Evolutionary conservation across 2,888 invertebrate species (phyloP).

Genomic region (Peribatodes rhomboidaria): DNA sequence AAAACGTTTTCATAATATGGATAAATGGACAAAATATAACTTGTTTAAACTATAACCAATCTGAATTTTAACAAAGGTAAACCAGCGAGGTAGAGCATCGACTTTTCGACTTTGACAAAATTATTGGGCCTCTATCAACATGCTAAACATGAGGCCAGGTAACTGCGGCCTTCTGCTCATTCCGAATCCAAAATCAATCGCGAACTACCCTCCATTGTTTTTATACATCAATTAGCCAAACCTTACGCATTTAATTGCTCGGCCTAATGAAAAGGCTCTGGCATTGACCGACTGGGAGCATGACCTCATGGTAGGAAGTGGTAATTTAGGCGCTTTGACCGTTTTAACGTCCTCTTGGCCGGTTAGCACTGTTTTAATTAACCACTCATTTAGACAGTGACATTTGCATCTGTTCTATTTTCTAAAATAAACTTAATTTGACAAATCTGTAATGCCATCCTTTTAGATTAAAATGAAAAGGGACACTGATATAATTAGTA

Average conservation of each 20-base stretch:
- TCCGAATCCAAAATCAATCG: conserved; percentile 56
- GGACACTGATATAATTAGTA: too few relatives aligned
- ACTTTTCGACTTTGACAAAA: not conserved
- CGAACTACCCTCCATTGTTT: conserved; percentile 56
- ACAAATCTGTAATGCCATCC: too few relatives aligned
- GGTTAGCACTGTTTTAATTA: conserved; percentile 31
- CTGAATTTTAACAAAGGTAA: not conserved
- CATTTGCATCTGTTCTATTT: not conserved
- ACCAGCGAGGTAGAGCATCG: not conserved
- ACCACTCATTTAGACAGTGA: conserved; percentile 6
- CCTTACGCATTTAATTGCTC: conserved; percentile 36
- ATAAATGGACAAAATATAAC: too few relatives aligned
- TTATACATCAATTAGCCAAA: conserved; percentile 53
- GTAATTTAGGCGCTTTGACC: conserved; percentile 29
- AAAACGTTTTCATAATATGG: too few relatives aligned
- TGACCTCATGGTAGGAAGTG: conserved; percentile 28
- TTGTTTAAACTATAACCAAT: too few relatives aligned
- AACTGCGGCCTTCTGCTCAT: conserved; percentile 35
- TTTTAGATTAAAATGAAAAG: too few relatives aligned
- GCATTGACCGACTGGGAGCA: conserved; percentile 43
- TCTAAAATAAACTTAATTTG: not conserved
- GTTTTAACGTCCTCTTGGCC: conserved; percentile 26
- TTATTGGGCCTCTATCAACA: not conserved
- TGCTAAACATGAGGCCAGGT: not conserved
- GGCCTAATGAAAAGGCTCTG: conserved; percentile 33